Base-by-base conservation (phyloP, 2,113 vertebrate species). In the Dasyprocta punctata region DNA sequence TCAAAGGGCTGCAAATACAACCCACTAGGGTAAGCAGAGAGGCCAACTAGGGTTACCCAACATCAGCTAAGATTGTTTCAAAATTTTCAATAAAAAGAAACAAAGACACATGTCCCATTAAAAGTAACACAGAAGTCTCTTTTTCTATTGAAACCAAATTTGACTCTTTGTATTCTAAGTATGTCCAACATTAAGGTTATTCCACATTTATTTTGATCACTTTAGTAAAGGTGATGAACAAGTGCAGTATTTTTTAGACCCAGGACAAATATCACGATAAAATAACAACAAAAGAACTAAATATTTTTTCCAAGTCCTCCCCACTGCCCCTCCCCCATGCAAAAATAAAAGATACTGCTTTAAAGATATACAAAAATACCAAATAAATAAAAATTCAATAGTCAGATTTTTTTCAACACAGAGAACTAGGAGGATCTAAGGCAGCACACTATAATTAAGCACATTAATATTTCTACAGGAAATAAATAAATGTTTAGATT, bases 371-470 rank as follows among this genome's bases (percentile, higher is more conserved):
- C 4, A 84, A 95, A 87, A 73, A 69, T 11, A 85, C 4, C 80
- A 94, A 87, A 71, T 90, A 87, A 81, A n/a, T 84, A 54, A 71
- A 52, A 91, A 90, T 93, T 94, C 63, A 95, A 73, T 77, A 60
- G 36, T 78, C 58, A 95, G 38, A 80, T 65, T 71, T 80, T 73
- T 67, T 49, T 93, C 24, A 75, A 56, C 22, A 83, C 9, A 38
- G 12, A 83, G 52, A 65, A 38, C 38, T 22, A 24, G 69, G 4
- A 85, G 16, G 33, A n/a, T 44, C 22, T 77, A 77, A 56, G 52
- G 14, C 7, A 90, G 47, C 11, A 47, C 0, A 7, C 73, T n/a
- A 89, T 36, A 73, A 82, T 49, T 36, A 83, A 91, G 12, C 20
- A 44, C 10, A 73, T 80, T 73, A 86, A 54, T 80, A 82, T 80